A percentile compares a stretch with the other conserved stretches of the same genome.
These are phyloP conservation scores for Myotis findleyi DNA, from an alignment of 2,797 vertebrate genomes.

Conservation along the genomic window DNA sequence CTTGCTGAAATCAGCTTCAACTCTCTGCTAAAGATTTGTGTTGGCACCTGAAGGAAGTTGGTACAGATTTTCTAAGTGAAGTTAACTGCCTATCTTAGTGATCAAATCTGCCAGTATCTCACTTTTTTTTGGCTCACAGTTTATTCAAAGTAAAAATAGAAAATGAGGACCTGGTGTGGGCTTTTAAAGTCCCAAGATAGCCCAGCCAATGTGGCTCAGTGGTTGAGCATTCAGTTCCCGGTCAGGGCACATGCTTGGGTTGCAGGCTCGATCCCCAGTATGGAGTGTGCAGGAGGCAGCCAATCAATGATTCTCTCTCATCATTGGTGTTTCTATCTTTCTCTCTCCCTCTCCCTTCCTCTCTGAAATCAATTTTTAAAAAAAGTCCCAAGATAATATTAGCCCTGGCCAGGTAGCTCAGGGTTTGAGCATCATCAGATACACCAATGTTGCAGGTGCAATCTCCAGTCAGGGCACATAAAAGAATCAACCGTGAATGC, in stretches of 20 bases:
- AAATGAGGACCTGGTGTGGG: background rate
- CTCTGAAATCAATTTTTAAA: too few species aligned
- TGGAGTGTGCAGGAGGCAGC: too few species aligned
- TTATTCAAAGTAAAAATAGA: conserved; percentile 14
- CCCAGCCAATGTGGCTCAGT: background rate
- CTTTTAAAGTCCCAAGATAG: background rate
- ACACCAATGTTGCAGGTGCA: background rate
- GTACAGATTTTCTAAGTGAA: background rate
- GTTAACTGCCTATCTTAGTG: background rate
- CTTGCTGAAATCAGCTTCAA: background rate
- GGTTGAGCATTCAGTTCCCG: background rate
- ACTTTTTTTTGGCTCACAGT: conserved; percentile 19
- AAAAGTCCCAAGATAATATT: background rate
- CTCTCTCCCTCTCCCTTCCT: too few species aligned
- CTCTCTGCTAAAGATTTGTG: background rate
- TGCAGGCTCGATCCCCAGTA: too few species aligned
- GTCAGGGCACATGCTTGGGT: too few species aligned
- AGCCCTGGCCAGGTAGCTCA: background rate
- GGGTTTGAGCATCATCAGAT: background rate
- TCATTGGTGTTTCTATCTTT: too few species aligned
- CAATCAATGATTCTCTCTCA: too few species aligned
- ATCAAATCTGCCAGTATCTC: background rate
- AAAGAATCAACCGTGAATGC: background rate
- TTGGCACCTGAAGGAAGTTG: background rate
- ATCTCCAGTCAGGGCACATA: background rate